A percentile compares a stretch with the other conserved stretches of the same genome.
These are phyloP conservation scores for Drosophila pruinosa DNA, from an alignment of 1,140 invertebrate species.

Conservation along the genomic window DNA sequence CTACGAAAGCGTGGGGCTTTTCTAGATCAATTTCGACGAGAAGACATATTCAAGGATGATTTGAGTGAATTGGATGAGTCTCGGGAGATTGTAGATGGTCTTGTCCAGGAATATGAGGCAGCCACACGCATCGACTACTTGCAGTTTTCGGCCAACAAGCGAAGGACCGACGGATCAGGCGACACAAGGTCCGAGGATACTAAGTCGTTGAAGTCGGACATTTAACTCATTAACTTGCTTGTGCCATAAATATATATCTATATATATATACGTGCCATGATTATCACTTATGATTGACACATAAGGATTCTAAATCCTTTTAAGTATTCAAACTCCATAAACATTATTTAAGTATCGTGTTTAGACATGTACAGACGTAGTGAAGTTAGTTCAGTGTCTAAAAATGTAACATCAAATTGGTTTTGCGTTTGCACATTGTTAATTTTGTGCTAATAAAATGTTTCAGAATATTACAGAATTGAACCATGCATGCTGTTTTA, in stretches of 20 bases:
- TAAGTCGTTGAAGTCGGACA: constrained; percentile 6
- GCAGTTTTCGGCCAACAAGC: constrained; percentile 82
- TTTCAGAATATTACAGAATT: neutral
- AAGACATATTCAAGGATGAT: constrained; percentile 96
- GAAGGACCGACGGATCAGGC: neutral
- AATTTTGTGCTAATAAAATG: constrained; percentile 17
- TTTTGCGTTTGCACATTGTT: constrained; percentile 2
- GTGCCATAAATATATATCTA: neutral
- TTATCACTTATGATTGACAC: constrained; percentile 21
- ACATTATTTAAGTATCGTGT: constrained; percentile 6
- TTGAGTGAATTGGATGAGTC: constrained; percentile 96
- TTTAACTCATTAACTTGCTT: neutral
- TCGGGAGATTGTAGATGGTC: constrained; percentile 93
- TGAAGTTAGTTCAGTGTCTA: neutral
- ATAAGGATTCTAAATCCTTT: constrained; percentile 50
- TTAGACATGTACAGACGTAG: constrained; percentile 1
- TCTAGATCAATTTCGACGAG: constrained; percentile 97
- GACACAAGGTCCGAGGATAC: constrained; percentile 33
- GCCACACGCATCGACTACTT: constrained; percentile 96
- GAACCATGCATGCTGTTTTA: no score
- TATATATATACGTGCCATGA: constrained; percentile 41
- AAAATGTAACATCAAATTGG: neutral
- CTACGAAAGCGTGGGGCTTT: constrained; percentile 97
- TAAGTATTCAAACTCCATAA: constrained; percentile 37
- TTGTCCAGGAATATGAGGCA: constrained; percentile 97